Evolutionary conservation across 92 coral and sea anemone genomes (phyloP).

Genomic region (Pocillopora grandis): DNA sequence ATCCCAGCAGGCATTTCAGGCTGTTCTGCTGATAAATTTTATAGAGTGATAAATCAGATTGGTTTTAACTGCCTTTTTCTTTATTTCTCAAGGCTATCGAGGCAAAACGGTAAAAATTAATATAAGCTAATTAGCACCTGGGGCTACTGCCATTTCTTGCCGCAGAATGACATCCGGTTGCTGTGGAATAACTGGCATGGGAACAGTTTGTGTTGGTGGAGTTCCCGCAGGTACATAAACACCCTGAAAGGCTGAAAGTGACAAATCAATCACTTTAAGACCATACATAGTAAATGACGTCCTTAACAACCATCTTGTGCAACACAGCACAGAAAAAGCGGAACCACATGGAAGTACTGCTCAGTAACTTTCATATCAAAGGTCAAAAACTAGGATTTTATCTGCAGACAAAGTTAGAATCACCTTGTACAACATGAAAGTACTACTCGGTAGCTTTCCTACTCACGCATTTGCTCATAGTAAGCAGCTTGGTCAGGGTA

Average conservation of each 20-base stretch:
- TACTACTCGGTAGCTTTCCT: not conserved
- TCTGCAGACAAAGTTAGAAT: not conserved
- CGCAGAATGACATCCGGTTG: slow-evolving; percentile 59
- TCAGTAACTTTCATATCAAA: not conserved
- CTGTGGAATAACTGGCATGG: slow-evolving; percentile 56
- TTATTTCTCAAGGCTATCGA: not conserved
- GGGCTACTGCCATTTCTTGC: slow-evolving; percentile 50
- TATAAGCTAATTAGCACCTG: slow-evolving; percentile 21
- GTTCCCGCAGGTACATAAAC: slow-evolving; percentile 73
- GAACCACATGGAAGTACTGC: slow-evolving; percentile 6
- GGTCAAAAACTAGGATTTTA: not conserved
- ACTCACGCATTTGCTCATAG: slow-evolving; percentile 75
- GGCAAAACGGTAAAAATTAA: not conserved
- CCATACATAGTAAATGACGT: too few relatives aligned
- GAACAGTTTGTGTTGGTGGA: slow-evolving; percentile 69
- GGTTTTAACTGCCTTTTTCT: too few relatives aligned
- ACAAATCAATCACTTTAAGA: not conserved
- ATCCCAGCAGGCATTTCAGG: slow-evolving; percentile 65
- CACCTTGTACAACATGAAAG: not conserved
- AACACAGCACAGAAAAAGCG: not conserved
- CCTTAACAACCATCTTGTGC: not conserved
- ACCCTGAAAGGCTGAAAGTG: slow-evolving; percentile 60
- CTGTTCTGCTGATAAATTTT: slow-evolving; percentile 47
- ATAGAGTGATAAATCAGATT: not conserved
- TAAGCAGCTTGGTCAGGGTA: slow-evolving; percentile 60